A percentile compares a stretch with the other conserved stretches of the same genome.
Evolutionary conservation across 2,888 invertebrate species (phyloP).

Genomic region (Eremobia ochroleuca): DNA sequence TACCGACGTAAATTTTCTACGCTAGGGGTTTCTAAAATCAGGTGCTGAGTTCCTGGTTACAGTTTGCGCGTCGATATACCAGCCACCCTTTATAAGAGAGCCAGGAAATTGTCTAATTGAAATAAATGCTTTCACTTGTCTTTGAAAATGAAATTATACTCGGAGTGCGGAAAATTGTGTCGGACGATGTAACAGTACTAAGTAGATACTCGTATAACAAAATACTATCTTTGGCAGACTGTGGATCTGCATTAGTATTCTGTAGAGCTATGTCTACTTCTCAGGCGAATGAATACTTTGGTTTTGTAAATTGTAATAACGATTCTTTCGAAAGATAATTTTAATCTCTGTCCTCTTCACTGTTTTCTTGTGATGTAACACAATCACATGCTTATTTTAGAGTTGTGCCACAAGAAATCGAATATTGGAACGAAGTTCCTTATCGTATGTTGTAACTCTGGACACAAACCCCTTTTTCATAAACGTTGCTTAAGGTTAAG

Average conservation of each 20-base stretch:
- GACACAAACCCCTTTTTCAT: no score
- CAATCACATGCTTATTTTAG: neutral
- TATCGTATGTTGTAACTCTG: neutral
- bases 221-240: conserved; percentile 23
- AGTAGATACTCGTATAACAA: conserved; percentile 1
- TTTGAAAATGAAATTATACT: conserved; percentile 26
- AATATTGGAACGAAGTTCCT: neutral
- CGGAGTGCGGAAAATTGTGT: conserved; percentile 10
- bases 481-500: no score
- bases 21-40: no score
- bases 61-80: no score
- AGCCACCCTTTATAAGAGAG: neutral
- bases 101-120: conserved; percentile 34
- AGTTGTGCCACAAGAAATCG: neutral
- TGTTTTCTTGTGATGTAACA: neutral
- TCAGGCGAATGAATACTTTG: neutral
- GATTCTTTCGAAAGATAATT: neutral
- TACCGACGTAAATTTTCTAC: no score
- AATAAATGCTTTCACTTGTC: no score
- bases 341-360: no score
- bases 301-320: neutral
- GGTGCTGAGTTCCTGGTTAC: no score
- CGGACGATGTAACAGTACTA: neutral
- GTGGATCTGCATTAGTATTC: conserved; percentile 36
- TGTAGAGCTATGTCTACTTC: neutral